Base-by-base conservation (phyloP, 2,797 vertebrate genomes). In the Poecilia wingei region DNA sequence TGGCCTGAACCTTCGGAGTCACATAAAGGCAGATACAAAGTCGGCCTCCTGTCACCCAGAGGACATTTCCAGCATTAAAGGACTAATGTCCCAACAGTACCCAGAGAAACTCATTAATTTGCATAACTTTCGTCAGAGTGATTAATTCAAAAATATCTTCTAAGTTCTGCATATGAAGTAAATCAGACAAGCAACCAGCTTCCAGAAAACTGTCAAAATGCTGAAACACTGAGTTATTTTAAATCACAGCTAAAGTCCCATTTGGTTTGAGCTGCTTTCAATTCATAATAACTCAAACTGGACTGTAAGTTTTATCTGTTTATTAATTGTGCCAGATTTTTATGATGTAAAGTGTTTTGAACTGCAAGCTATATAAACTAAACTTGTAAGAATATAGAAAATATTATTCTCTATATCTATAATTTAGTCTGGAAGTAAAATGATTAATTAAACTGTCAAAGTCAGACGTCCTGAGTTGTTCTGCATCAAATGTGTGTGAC, bases 351-450 rank as follows among this genome's bases (percentile, higher is more conserved):
- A 59, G 12, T 2, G 28, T 28, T 59, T 59, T 59, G 10, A 59
- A 59, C 25, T 28, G n/a, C 25, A 59, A 31, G 28, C 13, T 31
- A 1, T 31, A 28, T 14, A 59, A 28, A 31, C 57, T 16, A 3
- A 39, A 75, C 71, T 80, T 87, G 85, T 90, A 86, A 90, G 91
- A 93, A 92, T 88, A 93, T 77, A 77, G 14, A 87, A 88, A 86
- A 83, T 86, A 84, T 89, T 83, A n/a, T 14, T 31, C 83, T 31
- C n/a, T 9, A 36, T 9, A 36, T 33, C 6, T 33, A 7, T 8
- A 33, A 20, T 64, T 64, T 33, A 36, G 31, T 64, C 31, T 36
- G 33, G 13, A 69, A 43, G 66, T 41, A 43, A 33, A 25, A 69
- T 0, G 20, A 41, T 69, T 25, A 69, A 41, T 69, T 13, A 22